phyloP scores from a whole-genome alignment of 2,888 invertebrate genomes.

The Orgyia antiqua region DNA sequence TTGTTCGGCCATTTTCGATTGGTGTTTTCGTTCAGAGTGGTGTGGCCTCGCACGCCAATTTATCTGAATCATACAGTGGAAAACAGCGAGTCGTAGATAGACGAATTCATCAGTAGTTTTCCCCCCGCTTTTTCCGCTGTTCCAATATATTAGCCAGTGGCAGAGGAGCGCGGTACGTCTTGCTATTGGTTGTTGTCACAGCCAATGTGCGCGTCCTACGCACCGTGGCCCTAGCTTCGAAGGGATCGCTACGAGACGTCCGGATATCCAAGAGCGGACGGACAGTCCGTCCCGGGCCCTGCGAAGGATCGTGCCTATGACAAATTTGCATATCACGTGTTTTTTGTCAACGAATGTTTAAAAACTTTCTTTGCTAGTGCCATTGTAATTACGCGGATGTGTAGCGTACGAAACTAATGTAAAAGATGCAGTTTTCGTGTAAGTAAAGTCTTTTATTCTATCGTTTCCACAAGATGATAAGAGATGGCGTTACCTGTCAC shows the following conservation, averaged over 20 bases:
- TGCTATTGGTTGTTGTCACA: conserved; percentile 46
- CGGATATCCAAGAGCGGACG: conserved; percentile 47
- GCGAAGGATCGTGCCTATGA: conserved; percentile 46
- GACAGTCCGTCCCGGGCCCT: conserved; percentile 67
- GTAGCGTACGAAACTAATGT: conserved; percentile 23
- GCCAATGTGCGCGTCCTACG: conserved; percentile 50
- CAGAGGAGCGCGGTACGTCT: conserved; percentile 33
- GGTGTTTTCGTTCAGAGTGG: conserved; percentile 48
- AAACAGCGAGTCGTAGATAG: conserved; percentile 40
- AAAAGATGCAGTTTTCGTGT: conserved; percentile 46
- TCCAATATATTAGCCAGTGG: conserved; percentile 46
- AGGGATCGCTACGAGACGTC: conserved; percentile 46
- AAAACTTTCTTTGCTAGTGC: conserved; percentile 41
- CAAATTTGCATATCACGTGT: conserved; percentile 42
- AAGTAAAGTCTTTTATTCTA: conserved; percentile 42
- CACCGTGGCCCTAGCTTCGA: conserved; percentile 55
- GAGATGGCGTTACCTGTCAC: conserved; percentile 62
- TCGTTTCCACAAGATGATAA: conserved; percentile 35
- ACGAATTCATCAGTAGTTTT: conserved; percentile 54
- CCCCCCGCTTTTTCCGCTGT: conserved; percentile 61
- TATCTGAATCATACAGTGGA: conserved; percentile 49
- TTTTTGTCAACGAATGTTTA: conserved; percentile 48
- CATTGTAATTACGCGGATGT: conserved; percentile 36
- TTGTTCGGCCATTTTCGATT: conserved; percentile 45
- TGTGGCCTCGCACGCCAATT: conserved; percentile 52